These are phyloP conservation scores for Pipistrellus kuhlii DNA, from an alignment of 2,797 vertebrate species.

Conservation along the genomic window DNA sequence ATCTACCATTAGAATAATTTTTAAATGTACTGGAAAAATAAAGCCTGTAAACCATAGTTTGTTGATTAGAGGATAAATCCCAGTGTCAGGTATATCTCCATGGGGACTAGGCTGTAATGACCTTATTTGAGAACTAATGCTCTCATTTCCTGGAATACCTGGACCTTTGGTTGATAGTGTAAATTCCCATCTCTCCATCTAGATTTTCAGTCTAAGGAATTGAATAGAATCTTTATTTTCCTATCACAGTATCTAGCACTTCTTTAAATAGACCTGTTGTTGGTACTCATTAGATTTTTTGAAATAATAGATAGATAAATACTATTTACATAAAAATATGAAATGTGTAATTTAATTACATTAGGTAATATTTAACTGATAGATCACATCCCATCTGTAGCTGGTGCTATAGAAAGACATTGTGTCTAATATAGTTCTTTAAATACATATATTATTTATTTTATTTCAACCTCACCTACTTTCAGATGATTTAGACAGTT, in stretches of 20 bases:
- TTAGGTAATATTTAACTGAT: conserved; percentile 22
- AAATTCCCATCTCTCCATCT: neutral
- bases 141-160: neutral
- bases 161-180: neutral
- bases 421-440: neutral
- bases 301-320: neutral
- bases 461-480: conserved; percentile 24
- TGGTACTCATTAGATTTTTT: neutral
- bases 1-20: neutral
- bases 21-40: conserved; percentile 22
- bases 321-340: neutral
- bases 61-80: neutral
- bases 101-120: neutral
- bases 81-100: neutral
- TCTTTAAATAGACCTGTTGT: neutral
- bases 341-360: neutral
- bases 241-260: neutral
- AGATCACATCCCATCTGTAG: neutral
- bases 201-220: conserved; percentile 33
- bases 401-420: neutral
- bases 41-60: neutral
- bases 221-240: neutral
- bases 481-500: conserved; percentile 13
- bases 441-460: conserved; percentile 31
- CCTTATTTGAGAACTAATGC: neutral